Evolutionary conservation across 2,888 invertebrate genomes (phyloP).

Genomic region (Campopleginae sp.): DNA sequence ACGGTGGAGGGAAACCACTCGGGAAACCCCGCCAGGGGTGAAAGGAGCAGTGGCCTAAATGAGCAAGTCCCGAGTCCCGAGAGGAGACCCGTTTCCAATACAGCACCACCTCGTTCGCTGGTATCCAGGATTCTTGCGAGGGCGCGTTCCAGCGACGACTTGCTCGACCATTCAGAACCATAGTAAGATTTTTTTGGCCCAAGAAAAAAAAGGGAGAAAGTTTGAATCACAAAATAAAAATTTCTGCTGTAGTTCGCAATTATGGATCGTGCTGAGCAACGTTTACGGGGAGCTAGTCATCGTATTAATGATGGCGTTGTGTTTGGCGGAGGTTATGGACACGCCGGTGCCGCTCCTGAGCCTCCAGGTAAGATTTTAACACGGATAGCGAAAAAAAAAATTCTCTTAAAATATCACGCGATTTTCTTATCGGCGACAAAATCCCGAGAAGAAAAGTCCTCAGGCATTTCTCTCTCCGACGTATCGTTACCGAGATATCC

Average conservation of each 20-base stretch:
- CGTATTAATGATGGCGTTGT: slow-evolving; percentile 85
- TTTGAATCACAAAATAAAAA: background rate
- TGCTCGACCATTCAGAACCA: slow-evolving; percentile 83
- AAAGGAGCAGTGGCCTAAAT: slow-evolving; percentile 69
- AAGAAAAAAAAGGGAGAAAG: background rate
- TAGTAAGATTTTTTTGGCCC: slow-evolving; percentile 79
- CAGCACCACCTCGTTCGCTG: slow-evolving; percentile 77
- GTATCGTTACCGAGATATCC: background rate
- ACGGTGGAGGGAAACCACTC: slow-evolving; percentile 80
- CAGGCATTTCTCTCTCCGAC: background rate
- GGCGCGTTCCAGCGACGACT: slow-evolving; percentile 78
- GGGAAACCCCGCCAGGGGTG: slow-evolving; percentile 75
- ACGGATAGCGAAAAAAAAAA: background rate
- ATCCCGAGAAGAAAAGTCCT: background rate
- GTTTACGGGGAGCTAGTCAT: slow-evolving; percentile 86
- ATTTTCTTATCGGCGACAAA: background rate
- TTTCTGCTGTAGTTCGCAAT: slow-evolving; percentile 81
- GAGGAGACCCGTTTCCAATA: slow-evolving; percentile 63
- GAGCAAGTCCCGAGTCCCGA: slow-evolving; percentile 62
- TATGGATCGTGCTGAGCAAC: slow-evolving; percentile 85
- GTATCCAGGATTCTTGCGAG: slow-evolving; percentile 81
- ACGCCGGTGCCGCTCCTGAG: slow-evolving; percentile 85
- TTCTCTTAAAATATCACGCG: background rate
- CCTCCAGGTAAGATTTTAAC: slow-evolving; percentile 83
- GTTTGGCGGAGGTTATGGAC: slow-evolving; percentile 86